Evolutionary conservation across 2,797 vertebrate genomes (phyloP).

Genomic region (Poecilia gillii): DNA sequence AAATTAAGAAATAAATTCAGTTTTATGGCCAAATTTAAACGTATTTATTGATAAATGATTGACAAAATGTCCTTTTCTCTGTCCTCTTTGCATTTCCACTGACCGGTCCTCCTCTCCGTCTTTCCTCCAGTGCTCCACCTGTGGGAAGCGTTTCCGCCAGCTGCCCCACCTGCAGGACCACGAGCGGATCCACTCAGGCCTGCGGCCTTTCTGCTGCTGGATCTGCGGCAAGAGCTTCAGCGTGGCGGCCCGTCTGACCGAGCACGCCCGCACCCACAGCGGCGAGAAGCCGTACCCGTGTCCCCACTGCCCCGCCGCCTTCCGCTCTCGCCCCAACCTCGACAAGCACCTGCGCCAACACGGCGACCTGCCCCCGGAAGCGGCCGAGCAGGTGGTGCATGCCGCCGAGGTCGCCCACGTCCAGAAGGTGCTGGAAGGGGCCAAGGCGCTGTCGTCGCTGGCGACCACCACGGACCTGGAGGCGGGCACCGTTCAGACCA

Average conservation of each 20-base stretch:
- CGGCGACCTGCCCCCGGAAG: conserved; percentile 56
- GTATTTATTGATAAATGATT: neutral
- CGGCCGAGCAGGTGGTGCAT: conserved; percentile 40
- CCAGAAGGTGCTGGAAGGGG: conserved; percentile 75
- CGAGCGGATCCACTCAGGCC: conserved; percentile 85
- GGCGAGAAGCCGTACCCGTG: conserved; percentile 90
- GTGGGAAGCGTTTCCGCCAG: conserved; percentile 85
- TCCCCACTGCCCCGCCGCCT: conserved; percentile 81
- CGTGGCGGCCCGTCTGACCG: conserved; percentile 88
- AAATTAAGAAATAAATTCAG: neutral
- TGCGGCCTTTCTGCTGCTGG: conserved; percentile 89
- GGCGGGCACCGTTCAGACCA: conserved; percentile 76
- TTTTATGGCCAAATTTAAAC: neutral
- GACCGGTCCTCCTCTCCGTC: conserved; percentile 10
- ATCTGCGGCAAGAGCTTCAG: conserved; percentile 93
- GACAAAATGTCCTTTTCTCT: neutral
- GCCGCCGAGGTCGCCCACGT: conserved; percentile 66
- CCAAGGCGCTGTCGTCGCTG: conserved; percentile 82
- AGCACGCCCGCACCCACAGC: conserved; percentile 92
- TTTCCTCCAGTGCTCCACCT: conserved; percentile 75
- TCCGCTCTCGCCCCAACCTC: conserved; percentile 89
- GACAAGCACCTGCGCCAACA: conserved; percentile 83
- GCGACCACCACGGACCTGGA: conserved; percentile 73
- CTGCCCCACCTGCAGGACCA: conserved; percentile 89
- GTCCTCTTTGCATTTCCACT: neutral